These are phyloP conservation scores for Brachionichthys hirsutus DNA, from an alignment of 2,113 vertebrate species.

Conservation along the genomic window DNA sequence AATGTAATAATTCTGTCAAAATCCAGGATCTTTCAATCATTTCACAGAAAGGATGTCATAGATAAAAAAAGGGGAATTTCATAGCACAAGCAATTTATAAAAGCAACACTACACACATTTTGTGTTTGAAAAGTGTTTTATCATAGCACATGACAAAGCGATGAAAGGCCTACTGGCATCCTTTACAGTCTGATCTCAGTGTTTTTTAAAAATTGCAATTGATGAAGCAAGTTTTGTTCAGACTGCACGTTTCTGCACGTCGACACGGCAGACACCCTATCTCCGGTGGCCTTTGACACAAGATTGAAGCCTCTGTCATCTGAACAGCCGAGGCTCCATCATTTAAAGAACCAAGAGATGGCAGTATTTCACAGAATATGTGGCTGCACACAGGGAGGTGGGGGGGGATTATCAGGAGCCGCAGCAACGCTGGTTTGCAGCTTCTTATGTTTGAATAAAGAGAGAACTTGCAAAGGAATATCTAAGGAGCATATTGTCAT, in stretches of 20 bases:
- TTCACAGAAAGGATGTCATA: not conserved
- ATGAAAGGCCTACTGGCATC: no score
- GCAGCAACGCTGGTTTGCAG: conserved; percentile 57
- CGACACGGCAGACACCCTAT: conserved; percentile 18
- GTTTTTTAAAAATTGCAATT: no score
- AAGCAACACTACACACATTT: no score
- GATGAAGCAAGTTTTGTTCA: conserved; percentile 2
- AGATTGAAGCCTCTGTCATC: conserved; percentile 25
- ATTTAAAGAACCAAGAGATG: conserved; percentile 84
- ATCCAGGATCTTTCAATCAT: not conserved
- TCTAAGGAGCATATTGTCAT: conserved; percentile 60
- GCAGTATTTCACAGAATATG: conserved; percentile 93
- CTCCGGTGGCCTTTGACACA: conserved; percentile 41
- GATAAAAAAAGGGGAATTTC: not conserved
- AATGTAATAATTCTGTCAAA: not conserved
- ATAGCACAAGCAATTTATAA: no score
- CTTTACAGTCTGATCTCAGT: no score
- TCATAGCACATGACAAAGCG: no score
- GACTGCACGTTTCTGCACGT: not conserved
- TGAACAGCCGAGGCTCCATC: conserved; percentile 9
- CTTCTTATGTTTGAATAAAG: conserved; percentile 63
- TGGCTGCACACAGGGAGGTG: conserved; percentile 16
- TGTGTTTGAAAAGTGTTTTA: no score
- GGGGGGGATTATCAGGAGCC: conserved; percentile 45
- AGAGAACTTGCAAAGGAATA: conserved; percentile 70